A percentile compares a stretch with the other conserved stretches of the same genome.
These are phyloP conservation scores for Malurus cyaneus DNA, from an alignment of 2,113 vertebrate genomes.

Conservation along the genomic window DNA sequence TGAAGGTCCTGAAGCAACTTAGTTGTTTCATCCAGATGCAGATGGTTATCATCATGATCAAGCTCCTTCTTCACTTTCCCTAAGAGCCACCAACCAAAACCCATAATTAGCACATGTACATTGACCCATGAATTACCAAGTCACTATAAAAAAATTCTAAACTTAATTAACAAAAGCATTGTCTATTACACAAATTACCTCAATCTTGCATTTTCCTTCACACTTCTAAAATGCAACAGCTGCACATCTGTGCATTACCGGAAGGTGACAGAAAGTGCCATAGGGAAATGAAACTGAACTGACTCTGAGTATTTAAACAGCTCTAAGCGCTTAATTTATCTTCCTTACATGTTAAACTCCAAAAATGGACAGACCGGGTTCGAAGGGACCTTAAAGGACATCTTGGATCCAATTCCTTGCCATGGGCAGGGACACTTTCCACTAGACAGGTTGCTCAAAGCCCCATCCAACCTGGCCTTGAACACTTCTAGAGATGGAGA, in stretches of 20 bases:
- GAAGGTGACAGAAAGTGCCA: not conserved
- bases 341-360: not conserved
- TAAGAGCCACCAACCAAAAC: constrained; percentile 34
- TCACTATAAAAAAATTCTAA: not conserved
- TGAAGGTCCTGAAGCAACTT: constrained; percentile 95
- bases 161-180: not conserved
- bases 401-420: accelerated
- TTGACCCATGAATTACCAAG: not conserved
- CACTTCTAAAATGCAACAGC: not conserved
- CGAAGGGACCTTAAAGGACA: not conserved
- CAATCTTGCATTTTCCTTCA: not conserved
- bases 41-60: constrained; percentile 86
- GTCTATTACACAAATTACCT: not conserved
- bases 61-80: constrained; percentile 95
- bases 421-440: not conserved
- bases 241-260: not conserved
- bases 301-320: not conserved
- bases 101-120: not conserved
- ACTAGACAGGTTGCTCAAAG: not conserved
- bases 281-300: not conserved
- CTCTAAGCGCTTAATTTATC: not conserved
- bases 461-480: not conserved
- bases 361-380: not conserved
- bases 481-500: not conserved
- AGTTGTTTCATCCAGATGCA: constrained; percentile 89